Percentiles rank a stretch among this genome's conserved stretches.
Conservation (phyloP, 2,113 vertebrate species). For the Ondatra zibethicus region DNA sequence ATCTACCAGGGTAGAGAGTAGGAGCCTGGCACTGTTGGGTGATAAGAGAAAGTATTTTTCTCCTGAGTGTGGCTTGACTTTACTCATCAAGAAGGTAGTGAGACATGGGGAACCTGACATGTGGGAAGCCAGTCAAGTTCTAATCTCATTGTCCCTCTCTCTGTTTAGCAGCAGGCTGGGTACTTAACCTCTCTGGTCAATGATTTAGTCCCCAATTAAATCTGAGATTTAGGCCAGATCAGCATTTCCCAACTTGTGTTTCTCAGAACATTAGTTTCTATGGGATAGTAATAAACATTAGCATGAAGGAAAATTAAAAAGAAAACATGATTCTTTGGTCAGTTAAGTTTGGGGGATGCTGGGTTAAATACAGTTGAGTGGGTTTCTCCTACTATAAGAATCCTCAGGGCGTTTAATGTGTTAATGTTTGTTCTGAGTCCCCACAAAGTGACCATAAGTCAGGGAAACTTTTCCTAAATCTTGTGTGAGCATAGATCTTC, state of each 20-base stretch:
- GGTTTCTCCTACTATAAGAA: background rate
- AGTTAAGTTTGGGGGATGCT: slow-evolving; percentile 7
- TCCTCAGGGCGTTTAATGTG: slow-evolving; percentile 23
- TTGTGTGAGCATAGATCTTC: background rate
- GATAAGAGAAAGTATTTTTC: background rate
- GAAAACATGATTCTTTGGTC: slow-evolving; percentile 8
- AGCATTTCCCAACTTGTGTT: slow-evolving; percentile 57
- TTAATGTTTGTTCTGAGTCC: background rate
- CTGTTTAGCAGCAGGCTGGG: background rate
- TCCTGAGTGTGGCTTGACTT: background rate
- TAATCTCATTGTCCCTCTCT: background rate
- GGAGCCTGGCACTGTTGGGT: background rate
- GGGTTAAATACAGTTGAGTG: slow-evolving; percentile 19
- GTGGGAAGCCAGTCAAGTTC: background rate
- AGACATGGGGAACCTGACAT: background rate
- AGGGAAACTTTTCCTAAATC: background rate
- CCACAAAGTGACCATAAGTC: background rate
- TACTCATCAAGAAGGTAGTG: background rate
- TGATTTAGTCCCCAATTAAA: slow-evolving; percentile 10
- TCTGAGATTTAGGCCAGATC: slow-evolving; percentile 31
- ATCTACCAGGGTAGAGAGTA: background rate
- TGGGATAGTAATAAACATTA: slow-evolving; percentile 54
- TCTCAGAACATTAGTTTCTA: slow-evolving; percentile 60
- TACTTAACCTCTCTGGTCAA: slow-evolving; percentile 24
- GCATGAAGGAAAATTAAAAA: background rate